phyloP scores from a whole-genome alignment of 1,140 invertebrate species.

The Dufourea novaeangliae region DNA sequence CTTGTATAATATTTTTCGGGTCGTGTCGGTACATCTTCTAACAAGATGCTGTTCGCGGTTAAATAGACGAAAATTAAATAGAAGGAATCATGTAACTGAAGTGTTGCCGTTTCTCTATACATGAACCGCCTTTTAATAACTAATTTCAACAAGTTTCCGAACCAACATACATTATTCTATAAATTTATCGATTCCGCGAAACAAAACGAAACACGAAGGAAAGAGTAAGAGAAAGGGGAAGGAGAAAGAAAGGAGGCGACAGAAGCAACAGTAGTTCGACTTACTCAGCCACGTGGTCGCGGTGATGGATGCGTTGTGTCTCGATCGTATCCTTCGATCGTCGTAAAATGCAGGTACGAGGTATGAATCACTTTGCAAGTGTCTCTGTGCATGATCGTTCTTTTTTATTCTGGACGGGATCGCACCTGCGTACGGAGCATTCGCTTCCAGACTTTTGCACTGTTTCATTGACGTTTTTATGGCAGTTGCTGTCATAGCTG shows the following conservation, averaged over 20 bases:
- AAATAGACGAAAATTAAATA: too few species aligned
- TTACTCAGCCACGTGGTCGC: constrained; percentile 78
- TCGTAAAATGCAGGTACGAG: constrained; percentile 52
- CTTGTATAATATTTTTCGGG: too few species aligned
- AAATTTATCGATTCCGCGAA: neutral
- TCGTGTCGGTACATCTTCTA: too few species aligned
- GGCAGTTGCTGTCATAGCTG: neutral
- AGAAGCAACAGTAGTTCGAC: constrained; percentile 54
- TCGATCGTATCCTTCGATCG: constrained; percentile 54
- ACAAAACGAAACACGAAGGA: neutral
- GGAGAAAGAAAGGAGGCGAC: neutral
- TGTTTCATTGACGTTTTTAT: constrained; percentile 1
- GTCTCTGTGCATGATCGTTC: constrained; percentile 16
- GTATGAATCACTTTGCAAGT: constrained; percentile 51
- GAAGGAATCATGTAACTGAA: too few species aligned
- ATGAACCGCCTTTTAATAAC: too few species aligned
- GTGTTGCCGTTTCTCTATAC: too few species aligned
- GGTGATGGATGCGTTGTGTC: constrained; percentile 47
- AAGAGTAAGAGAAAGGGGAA: neutral
- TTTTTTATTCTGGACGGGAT: constrained; percentile 31
- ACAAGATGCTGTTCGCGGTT: too few species aligned
- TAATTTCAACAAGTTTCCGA: neutral
- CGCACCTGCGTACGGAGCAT: neutral
- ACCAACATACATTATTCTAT: neutral
- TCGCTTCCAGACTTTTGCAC: neutral